Evolutionary conservation across 2,888 invertebrate genomes (phyloP), one percentile per base, ranked within the genome.

Genomic region (Resseliella maxima): DNA sequence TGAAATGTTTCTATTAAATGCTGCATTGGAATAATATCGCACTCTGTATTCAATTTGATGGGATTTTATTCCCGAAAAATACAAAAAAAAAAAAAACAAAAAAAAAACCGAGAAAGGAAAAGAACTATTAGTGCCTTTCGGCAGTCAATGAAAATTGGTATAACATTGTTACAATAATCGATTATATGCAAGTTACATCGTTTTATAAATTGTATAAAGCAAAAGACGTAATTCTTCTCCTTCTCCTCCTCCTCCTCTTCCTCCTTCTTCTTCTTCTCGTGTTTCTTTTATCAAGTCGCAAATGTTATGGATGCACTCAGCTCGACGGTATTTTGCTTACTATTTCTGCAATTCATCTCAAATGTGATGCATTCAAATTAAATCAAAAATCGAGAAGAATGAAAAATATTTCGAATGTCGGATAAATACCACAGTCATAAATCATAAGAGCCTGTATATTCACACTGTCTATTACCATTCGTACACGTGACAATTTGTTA

Each of bases 101-200:
- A n/a, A n/a, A n/a, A n/a, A n/a, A n/a, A n/a, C n/a, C n/a, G n/a
- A n/a, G n/a, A n/a, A n/a, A n/a, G n/a, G n/a, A n/a, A n/a, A n/a
- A n/a, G n/a, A n/a, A 1, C 59, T 24, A 59, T 59, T 24, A 2
- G 15, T 72, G 31, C 72, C 72, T 72, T 72, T 31, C 72, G 72
- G 72, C 72, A 72, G 31, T 72, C 31, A 72, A 72, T 72, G 31
- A 41, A 72, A 72, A 72, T 72, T 72, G 31, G 10, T 15, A 72
- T 72, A 41, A 72, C 35, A 72, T 72, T 72, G 72, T 72, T 72
- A 72, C 31, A 72, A 72, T 59, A 50, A 59, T 72, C 31, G 72
- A 72, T 72, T 72, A 72, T 72, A n/a, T n/a, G 31, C 31, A 31
- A 18, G 72, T 2, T 31, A 31, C 27, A 72, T 72, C 72, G 31